Conservation (phyloP, 2,113 vertebrate genomes). For the Uria aalge region DNA sequence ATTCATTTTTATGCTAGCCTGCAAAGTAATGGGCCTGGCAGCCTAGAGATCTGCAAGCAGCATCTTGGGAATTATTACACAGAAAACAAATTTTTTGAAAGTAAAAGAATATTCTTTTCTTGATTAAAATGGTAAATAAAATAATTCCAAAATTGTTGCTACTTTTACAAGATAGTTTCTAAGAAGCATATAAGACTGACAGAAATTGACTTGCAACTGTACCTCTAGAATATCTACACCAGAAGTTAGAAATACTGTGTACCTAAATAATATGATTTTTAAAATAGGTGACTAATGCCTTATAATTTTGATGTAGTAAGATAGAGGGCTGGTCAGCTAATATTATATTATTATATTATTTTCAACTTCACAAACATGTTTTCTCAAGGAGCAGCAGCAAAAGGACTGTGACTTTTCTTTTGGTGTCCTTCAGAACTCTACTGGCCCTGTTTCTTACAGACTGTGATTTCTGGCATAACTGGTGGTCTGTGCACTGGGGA, state of each 20-base stretch:
- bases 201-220: background rate
- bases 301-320: background rate
- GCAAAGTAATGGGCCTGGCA: background rate
- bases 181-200: background rate
- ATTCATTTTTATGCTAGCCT: background rate
- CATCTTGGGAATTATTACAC: background rate
- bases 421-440: background rate
- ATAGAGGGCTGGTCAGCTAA: background rate
- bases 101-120: background rate
- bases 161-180: background rate
- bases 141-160: background rate
- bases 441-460: background rate
- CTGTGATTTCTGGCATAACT: background rate
- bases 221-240: background rate
- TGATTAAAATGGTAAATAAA: background rate
- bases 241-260: background rate
- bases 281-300: background rate
- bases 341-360: background rate
- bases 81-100: background rate
- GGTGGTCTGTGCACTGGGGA: background rate
- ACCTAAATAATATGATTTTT: background rate
- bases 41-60: background rate
- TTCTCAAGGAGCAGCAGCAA: background rate
- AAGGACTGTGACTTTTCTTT: background rate
- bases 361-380: background rate